A percentile compares a stretch with the other conserved stretches of the same genome.
Evolutionary conservation across 1,140 invertebrate genomes (phyloP).

Genomic region (Uloborus diversus): DNA sequence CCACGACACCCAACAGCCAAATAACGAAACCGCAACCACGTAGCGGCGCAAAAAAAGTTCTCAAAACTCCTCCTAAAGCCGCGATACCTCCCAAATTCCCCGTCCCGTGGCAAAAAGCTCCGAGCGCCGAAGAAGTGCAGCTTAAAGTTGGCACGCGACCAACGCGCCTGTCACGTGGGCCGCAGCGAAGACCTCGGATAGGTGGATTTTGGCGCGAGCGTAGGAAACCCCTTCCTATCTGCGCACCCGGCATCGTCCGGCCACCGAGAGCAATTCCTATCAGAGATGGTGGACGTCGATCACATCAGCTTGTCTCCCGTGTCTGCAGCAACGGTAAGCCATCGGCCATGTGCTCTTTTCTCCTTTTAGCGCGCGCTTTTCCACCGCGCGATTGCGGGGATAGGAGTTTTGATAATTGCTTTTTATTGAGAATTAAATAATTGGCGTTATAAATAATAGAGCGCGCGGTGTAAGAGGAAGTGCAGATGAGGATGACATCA

Average conservation of each 20-base stretch:
- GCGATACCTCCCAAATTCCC: background rate
- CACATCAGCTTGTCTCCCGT: slow-evolving; percentile 19
- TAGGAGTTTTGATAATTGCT: too few relatives aligned
- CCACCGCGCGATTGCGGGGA: too few relatives aligned
- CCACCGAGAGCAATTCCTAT: background rate
- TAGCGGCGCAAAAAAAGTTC: background rate
- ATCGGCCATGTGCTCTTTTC: background rate
- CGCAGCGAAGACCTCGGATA: too few relatives aligned
- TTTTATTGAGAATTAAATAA: too few relatives aligned
- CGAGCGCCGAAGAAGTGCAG: background rate
- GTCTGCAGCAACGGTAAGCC: slow-evolving; percentile 33
- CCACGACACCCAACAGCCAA: too few relatives aligned
- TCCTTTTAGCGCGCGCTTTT: too few relatives aligned
- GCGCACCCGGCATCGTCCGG: background rate
- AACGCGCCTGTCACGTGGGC: slow-evolving; percentile 26
- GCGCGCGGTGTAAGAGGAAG: too few relatives aligned
- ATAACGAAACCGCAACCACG: too few relatives aligned
- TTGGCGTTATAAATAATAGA: too few relatives aligned
- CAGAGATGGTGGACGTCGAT: slow-evolving; percentile 44
- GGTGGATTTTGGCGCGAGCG: slow-evolving; percentile 13
- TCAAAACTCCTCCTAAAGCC: background rate
- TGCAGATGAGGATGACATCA: too few relatives aligned
- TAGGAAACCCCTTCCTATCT: slow-evolving; percentile 15
- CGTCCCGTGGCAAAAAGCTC: background rate
- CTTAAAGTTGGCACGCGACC: slow-evolving; percentile 40